Conservation (phyloP, 2,888 invertebrate species). For the Lasioglossum zephyrum region DNA sequence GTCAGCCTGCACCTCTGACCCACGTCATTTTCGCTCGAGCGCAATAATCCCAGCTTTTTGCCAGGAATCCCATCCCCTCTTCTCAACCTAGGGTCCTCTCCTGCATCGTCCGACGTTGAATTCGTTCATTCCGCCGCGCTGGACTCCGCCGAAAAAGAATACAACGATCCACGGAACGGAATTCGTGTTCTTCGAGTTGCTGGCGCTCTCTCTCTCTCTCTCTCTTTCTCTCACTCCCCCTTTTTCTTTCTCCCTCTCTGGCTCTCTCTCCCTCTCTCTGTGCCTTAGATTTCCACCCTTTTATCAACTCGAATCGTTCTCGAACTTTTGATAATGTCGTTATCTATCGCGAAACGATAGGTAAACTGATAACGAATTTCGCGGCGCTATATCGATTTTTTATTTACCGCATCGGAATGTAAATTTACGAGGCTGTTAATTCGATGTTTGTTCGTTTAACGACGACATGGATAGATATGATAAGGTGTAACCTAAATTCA, state of each 20-base stretch:
- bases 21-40: constrained; percentile 76
- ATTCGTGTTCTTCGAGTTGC: neutral
- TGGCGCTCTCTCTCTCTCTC: no score
- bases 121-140: neutral
- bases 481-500: constrained; percentile 34
- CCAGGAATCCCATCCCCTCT: constrained; percentile 29
- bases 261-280: neutral
- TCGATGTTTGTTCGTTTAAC: constrained; percentile 24
- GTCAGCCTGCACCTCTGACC: constrained; percentile 64
- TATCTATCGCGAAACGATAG: constrained; percentile 23
- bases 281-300: neutral
- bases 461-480: constrained; percentile 21
- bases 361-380: constrained; percentile 25
- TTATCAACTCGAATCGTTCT: constrained; percentile 16
- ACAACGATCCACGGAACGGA: neutral
- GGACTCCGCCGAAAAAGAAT: neutral
- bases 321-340: constrained; percentile 12
- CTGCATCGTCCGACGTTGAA: constrained; percentile 18
- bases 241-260: neutral
- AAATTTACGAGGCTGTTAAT: constrained; percentile 32
- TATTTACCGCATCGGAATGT: constrained; percentile 32
- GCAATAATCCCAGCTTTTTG: constrained; percentile 77
- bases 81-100: constrained; percentile 33
- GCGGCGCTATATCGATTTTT: constrained; percentile 38
- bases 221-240: neutral